phyloP scores from a whole-genome alignment of 2,888 invertebrate genomes.

The Drosophila mettleri region DNA sequence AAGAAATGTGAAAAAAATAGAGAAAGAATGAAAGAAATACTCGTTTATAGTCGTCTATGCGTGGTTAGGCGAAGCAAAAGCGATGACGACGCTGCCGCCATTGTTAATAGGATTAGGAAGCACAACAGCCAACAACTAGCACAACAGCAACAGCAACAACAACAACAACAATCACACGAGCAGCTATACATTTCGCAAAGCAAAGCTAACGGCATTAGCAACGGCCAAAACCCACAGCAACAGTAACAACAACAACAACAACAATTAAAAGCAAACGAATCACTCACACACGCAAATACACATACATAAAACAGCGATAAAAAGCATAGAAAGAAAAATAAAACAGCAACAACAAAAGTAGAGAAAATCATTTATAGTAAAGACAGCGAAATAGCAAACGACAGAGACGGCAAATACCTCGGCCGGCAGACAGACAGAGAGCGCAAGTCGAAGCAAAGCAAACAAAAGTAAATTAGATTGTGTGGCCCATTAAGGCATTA shows the following conservation, averaged over 20 bases:
- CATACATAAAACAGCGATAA: slow-evolving; percentile 13
- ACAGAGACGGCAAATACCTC: slow-evolving; percentile 25
- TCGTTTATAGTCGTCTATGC: slow-evolving; percentile 19
- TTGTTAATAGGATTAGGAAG: slow-evolving; percentile 78
- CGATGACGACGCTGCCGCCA: slow-evolving; percentile 65
- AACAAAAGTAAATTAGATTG: slow-evolving; percentile 80
- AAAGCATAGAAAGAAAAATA: slow-evolving; percentile 5
- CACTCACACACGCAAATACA: slow-evolving; percentile 28
- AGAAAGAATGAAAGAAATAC: slow-evolving; percentile 3
- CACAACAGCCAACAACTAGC: slow-evolving; percentile 60
- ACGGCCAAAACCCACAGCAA: slow-evolving; percentile 60
- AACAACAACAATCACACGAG: slow-evolving; percentile 14
- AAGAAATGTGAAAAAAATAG: too few relatives aligned
- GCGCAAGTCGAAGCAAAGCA: slow-evolving; percentile 47
- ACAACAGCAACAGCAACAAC: slow-evolving; percentile 39
- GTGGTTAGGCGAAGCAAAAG: slow-evolving; percentile 43
- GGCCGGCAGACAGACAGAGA: slow-evolving; percentile 14
- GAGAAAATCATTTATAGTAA: slow-evolving; percentile 68
- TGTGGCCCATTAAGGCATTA: slow-evolving; percentile 80
- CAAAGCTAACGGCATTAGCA: slow-evolving; percentile 73
- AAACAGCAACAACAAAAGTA: slow-evolving; percentile 12
- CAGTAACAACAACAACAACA: slow-evolving; percentile 42
- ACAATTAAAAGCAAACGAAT: slow-evolving; percentile 57
- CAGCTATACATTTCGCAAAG: slow-evolving; percentile 40
- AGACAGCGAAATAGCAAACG: slow-evolving; percentile 42